Evolutionary conservation across 2,113 vertebrate genomes (phyloP).

Genomic region (Eurypyga helias): DNA sequence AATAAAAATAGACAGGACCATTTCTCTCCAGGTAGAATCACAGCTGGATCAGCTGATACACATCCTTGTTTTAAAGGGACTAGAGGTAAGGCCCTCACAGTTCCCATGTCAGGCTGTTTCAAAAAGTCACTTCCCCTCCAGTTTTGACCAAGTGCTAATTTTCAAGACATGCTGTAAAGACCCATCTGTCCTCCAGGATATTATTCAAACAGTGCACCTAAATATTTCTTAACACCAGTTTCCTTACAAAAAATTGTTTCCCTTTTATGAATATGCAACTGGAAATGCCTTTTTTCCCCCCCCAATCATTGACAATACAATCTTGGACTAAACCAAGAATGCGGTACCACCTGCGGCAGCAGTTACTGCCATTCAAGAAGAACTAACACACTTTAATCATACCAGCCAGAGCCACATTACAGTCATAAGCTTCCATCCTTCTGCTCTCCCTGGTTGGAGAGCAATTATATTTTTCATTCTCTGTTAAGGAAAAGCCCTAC

Average conservation of each 20-base stretch:
- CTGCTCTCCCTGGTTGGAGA: neutral
- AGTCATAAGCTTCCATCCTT: neutral
- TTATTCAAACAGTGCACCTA: neutral
- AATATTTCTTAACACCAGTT: neutral
- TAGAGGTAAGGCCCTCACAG: neutral
- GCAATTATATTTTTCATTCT: neutral
- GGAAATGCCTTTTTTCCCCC: neutral
- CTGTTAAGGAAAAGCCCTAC: neutral
- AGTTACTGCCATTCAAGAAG: neutral
- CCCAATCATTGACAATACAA: neutral
- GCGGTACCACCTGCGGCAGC: neutral
- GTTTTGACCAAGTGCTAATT: neutral
- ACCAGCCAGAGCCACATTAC: neutral
- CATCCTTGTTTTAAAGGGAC: neutral
- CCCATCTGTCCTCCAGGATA: neutral
- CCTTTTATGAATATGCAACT: neutral
- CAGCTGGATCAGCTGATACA: neutral
- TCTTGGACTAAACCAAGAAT: neutral
- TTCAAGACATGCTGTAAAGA: neutral
- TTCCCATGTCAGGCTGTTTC: neutral
- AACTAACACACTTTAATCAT: neutral
- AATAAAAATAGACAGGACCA: neutral
- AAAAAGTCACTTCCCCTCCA: neutral
- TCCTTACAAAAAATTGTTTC: neutral
- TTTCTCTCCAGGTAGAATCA: neutral